Conservation (phyloP, 2,797 vertebrate genomes). For the Urocyon cinereoargenteus region DNA sequence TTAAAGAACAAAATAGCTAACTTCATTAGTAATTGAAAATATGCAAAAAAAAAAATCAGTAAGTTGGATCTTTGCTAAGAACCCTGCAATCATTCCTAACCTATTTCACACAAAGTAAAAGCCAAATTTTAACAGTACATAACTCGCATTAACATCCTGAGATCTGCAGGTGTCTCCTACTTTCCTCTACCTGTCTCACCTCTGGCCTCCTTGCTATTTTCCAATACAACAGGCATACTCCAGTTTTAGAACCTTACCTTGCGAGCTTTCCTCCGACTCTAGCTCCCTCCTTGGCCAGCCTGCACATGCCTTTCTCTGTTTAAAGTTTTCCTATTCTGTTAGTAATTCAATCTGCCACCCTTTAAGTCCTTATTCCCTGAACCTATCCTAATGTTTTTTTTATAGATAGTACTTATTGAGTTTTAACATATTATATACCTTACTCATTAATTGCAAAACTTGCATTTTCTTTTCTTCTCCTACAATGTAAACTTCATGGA, state of each 20-base stretch:
- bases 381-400: not conserved
- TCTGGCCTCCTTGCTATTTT: not conserved
- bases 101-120: not conserved
- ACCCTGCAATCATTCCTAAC: not conserved
- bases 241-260: not conserved
- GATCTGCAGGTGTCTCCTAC: not conserved
- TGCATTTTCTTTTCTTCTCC: not conserved
- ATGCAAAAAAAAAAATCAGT: not conserved
- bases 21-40: not conserved
- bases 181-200: not conserved
- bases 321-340: not conserved
- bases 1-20: not conserved
- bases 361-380: not conserved
- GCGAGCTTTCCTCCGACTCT: not conserved
- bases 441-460: not conserved
- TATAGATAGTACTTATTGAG: not conserved
- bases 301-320: not conserved
- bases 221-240: not conserved
- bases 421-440: not conserved
- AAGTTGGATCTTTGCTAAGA: not conserved
- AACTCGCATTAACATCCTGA: not conserved
- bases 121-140: not conserved
- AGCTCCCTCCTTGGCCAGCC: not conserved
- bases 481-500: not conserved
- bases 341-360: not conserved